phyloP scores from a whole-genome alignment of 2,797 vertebrate species.

The Columba guinea region DNA sequence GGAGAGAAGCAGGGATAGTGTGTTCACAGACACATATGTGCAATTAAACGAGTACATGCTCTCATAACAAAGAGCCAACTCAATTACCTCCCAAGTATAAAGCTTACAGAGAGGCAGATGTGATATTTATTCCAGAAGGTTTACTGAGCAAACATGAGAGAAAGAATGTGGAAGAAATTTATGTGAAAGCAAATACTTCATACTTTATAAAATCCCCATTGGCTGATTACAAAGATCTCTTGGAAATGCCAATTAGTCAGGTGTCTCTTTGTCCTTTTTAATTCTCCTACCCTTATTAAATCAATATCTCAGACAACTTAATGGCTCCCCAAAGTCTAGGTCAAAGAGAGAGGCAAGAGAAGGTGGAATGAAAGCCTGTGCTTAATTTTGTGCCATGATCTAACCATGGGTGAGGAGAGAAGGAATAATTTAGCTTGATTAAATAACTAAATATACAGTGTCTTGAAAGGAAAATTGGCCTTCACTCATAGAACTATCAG shows the following conservation, averaged over 20 bases:
- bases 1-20: conserved; percentile 58
- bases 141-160: conserved; percentile 44
- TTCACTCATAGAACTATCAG: conserved; percentile 25
- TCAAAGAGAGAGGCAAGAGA: conserved; percentile 63
- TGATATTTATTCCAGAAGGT: conserved; percentile 59
- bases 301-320: conserved; percentile 65
- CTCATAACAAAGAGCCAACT: conserved; percentile 58
- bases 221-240: conserved; percentile 58
- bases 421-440: conserved; percentile 54
- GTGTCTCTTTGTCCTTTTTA: conserved; percentile 69
- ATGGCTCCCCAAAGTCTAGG: conserved; percentile 68
- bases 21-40: conserved; percentile 63
- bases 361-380: conserved; percentile 34
- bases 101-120: conserved; percentile 49
- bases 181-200: conserved; percentile 65
- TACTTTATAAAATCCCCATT: conserved; percentile 60
- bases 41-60: conserved; percentile 58
- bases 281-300: conserved; percentile 71
- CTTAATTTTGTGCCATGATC: conserved; percentile 46
- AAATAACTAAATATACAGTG: conserved; percentile 46
- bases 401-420: conserved; percentile 23
- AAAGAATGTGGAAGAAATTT: conserved; percentile 52
- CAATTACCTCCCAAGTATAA: conserved; percentile 64
- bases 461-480: conserved; percentile 39
- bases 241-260: conserved; percentile 70